Percentiles rank a stretch among this genome's conserved stretches.
Evolutionary conservation across 2,797 vertebrate genomes (phyloP).

Genomic region (Rhinatrema bivittatum): DNA sequence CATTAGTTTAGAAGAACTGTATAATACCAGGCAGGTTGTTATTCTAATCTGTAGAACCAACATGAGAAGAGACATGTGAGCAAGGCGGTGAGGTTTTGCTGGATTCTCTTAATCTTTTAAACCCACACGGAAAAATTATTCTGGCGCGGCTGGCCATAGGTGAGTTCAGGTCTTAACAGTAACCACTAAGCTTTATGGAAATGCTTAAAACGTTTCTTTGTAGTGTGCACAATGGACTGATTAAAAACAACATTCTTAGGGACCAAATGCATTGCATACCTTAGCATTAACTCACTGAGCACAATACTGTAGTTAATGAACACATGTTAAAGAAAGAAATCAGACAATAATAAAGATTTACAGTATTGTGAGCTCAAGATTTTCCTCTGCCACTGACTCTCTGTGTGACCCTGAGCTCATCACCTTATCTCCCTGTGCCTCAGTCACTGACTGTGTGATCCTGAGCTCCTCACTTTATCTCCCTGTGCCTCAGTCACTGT

Average conservation of each 20-base stretch:
- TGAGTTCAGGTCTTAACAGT: constrained; percentile 20
- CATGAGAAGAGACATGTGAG: constrained; percentile 34
- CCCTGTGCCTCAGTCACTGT: too few species aligned
- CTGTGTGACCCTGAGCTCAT: too few species aligned
- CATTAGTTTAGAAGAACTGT: not conserved
- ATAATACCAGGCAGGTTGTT: constrained; percentile 14
- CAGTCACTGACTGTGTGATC: too few species aligned
- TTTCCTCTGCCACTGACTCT: too few species aligned
- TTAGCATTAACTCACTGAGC: constrained; percentile 28
- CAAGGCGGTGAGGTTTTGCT: not conserved
- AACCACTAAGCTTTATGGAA: constrained; percentile 18
- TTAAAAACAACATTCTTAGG: constrained; percentile 13
- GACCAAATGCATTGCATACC: constrained; percentile 30
- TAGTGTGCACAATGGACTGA: constrained; percentile 19
- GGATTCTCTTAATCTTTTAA: constrained; percentile 33
- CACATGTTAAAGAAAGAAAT: too few species aligned
- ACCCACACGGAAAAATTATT: constrained; percentile 17
- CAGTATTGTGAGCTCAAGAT: too few species aligned
- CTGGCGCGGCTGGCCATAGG: constrained; percentile 3
- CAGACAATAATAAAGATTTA: too few species aligned
- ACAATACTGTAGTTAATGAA: too few species aligned
- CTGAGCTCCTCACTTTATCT: too few species aligned
- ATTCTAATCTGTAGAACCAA: too few species aligned
- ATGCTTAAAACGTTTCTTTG: constrained; percentile 36
- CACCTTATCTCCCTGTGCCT: too few species aligned